These are phyloP conservation scores for Protobothrops flavoviridis DNA, from an alignment of 2,113 vertebrate species.

Conservation along the genomic window DNA sequence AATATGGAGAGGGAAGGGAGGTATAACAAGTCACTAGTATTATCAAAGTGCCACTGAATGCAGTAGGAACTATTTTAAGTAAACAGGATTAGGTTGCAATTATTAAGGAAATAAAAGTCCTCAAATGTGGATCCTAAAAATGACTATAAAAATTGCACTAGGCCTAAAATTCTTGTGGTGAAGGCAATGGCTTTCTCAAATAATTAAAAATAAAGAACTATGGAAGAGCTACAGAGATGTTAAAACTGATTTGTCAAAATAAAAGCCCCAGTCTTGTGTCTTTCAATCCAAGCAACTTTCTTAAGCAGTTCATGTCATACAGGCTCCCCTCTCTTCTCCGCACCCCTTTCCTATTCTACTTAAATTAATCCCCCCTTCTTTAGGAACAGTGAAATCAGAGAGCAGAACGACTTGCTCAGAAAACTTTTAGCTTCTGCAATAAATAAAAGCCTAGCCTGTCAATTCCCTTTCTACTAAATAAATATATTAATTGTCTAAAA, in stretches of 20 bases:
- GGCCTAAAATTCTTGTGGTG: constrained; percentile 18
- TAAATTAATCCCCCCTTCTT: not conserved
- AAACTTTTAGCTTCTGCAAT: constrained; percentile 9
- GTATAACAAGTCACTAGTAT: too few species aligned
- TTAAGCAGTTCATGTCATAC: not conserved
- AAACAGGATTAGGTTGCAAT: not conserved
- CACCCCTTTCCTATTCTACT: not conserved
- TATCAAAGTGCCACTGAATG: not conserved
- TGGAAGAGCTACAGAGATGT: constrained; percentile 17
- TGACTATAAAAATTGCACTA: constrained; percentile 34
- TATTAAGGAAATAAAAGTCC: constrained; percentile 28
- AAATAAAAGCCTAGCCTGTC: constrained; percentile 8
- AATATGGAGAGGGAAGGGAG: too few species aligned
- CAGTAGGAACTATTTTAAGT: not conserved
- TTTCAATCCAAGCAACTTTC: not conserved
- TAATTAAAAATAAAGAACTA: constrained; percentile 24
- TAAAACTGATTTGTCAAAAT: constrained; percentile 22
- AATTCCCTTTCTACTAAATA: constrained; percentile 5
- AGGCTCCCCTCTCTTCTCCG: fast-evolving
- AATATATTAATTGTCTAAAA: constrained; percentile 15
- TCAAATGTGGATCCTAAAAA: constrained; percentile 42
- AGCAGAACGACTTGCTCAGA: constrained; percentile 33
- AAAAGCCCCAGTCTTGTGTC: not conserved
- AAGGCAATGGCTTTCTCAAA: constrained; percentile 45
- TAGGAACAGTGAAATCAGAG: not conserved